Conservation (phyloP, 1,140 invertebrate genomes). For the roundworm (Caenorhabditis elegans) region WBcel235 BX284602.5:11461001-11461500, state of each 20-base stretch:
- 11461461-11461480: not conserved
- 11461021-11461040: too few species aligned
- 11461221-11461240: conserved; percentile 35
- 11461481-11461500: not conserved
- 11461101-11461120: too few species aligned
- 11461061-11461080: too few species aligned
- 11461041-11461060: too few species aligned
- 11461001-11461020: too few species aligned
- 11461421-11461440: not conserved
- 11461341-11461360: not conserved
- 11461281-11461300: not conserved
- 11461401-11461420: not conserved
- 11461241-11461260: not conserved
- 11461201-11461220: not conserved
- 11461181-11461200: too few species aligned
- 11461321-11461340: not conserved
- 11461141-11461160: too few species aligned
- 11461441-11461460: not conserved
- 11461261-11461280: not conserved
- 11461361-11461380: not conserved
- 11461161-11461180: too few species aligned
- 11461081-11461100: too few species aligned
- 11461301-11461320: conserved; percentile 30
- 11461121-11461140: too few species aligned
- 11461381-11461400: not conserved